Base-by-base conservation (phyloP, 2,113 vertebrate species). In the Zootoca vivipara region DNA sequence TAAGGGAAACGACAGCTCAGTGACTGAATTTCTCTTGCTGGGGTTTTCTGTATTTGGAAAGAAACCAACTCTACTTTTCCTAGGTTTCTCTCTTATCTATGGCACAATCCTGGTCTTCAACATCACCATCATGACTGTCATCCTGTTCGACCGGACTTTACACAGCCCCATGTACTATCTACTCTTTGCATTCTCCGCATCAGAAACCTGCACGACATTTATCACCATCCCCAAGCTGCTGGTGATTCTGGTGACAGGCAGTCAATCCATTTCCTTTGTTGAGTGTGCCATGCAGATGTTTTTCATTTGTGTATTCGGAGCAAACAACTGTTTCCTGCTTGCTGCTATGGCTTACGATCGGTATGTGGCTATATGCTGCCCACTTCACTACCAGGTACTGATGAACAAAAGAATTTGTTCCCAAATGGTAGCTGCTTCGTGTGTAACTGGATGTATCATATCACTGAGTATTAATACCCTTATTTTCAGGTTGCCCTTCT, bases 11-110 rank as follows among this genome's bases (percentile, higher is more conserved):
- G 58, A 67, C 58, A 83, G 40, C 42, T 64, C 42, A 2, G 79
- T 93, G 56, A 95, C 88, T 20, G 93, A 94, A n/a, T 96, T 95
- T 91, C 38, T 96, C 85, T 92, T 96, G 69, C 80, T 95, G 46
- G 93, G 93, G 22, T 92, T 96, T 72, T 89, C 93, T 62, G 90
- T 92, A 7, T 77, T 88, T 73, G 92, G 85, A 89, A 85, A 91
- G 28, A 67, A 92, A 3, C 90, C 93, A 74, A 78, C 91, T 78
- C 87, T 89, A 28, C 93, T 86, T 16, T 86, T 86, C 20, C 38
- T 46, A 74, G 13, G 78, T 42, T 86, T 78, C 20, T 78, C 38
- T 58, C 28, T 86, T n/a, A 9, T 6, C 15, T 86, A 78, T 67
- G 15, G 58, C 9, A 67, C 74, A 2, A 86, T 78, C 38, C 74